These are phyloP conservation scores for Leptopilina myrica DNA, from an alignment of 2,888 invertebrate species.

Conservation along the genomic window DNA sequence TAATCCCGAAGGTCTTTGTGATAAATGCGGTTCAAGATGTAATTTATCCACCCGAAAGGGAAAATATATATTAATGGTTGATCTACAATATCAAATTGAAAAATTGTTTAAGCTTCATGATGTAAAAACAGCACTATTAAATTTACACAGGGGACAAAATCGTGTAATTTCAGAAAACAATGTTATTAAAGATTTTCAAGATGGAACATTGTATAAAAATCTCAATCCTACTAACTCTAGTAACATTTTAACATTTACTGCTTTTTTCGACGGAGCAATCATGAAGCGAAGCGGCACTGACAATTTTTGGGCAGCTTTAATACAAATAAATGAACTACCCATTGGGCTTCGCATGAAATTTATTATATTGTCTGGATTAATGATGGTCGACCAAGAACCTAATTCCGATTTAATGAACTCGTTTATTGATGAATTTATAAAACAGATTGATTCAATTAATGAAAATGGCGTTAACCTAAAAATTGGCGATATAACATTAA, in stretches of 20 bases:
- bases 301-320: not conserved
- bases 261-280: not conserved
- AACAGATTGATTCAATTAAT: constrained; percentile 25
- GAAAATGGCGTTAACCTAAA: no score
- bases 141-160: no score
- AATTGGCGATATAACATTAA: not conserved
- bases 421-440: constrained; percentile 23
- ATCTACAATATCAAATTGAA: no score
- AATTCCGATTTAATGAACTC: constrained; percentile 38
- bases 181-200: no score
- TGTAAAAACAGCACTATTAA: no score
- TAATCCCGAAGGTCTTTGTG: no score
- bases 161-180: not conserved
- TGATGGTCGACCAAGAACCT: constrained; percentile 41
- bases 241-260: not conserved
- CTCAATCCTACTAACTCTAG: not conserved
- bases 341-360: constrained; percentile 19
- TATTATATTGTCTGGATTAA: constrained; percentile 40
- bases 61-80: no score
- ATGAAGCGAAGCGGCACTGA: not conserved
- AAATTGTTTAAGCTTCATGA: no score
- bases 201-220: no score
- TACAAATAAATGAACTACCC: constrained; percentile 44
- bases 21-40: no score
- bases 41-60: no score